phyloP scores from a whole-genome alignment of 2,113 vertebrate species.

The Gallinago undulata region DNA sequence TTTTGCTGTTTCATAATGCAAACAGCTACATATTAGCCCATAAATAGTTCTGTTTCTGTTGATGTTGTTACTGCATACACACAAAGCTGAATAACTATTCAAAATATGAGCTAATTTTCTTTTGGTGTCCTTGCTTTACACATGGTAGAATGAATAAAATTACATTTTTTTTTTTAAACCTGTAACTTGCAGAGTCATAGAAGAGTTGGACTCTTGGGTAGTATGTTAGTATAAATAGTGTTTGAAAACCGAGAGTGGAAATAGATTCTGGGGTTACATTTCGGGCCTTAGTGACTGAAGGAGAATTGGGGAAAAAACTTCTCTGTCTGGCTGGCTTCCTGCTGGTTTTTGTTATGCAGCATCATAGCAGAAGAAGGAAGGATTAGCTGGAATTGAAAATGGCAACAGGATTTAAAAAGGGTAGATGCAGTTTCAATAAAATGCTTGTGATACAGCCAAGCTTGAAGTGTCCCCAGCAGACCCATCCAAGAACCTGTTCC shows the following conservation, averaged over 20 bases:
- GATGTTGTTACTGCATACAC: neutral
- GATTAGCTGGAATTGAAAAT: neutral
- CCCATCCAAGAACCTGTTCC: neutral
- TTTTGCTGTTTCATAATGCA: neutral
- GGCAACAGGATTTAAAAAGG: neutral
- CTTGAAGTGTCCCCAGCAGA: neutral
- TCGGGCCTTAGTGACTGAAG: neutral
- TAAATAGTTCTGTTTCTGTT: constrained; percentile 8
- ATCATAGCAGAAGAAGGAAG: neutral
- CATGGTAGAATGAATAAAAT: neutral
- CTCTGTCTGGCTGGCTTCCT: neutral
- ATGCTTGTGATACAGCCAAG: neutral
- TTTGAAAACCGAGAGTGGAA: neutral
- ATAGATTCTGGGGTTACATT: neutral
- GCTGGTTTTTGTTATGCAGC: neutral
- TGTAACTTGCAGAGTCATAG: neutral
- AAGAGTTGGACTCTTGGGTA: neutral
- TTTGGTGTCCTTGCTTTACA: neutral
- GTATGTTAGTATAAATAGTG: neutral
- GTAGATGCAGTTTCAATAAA: neutral
- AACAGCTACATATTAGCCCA: neutral
- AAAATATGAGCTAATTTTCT: neutral
- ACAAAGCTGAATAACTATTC: neutral
- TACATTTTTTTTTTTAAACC: neutral
- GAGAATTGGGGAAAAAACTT: neutral